Evolutionary conservation across 2,888 invertebrate species (phyloP), one percentile per base, ranked within the genome.

Genomic region (Phlogophora meticulosa): DNA sequence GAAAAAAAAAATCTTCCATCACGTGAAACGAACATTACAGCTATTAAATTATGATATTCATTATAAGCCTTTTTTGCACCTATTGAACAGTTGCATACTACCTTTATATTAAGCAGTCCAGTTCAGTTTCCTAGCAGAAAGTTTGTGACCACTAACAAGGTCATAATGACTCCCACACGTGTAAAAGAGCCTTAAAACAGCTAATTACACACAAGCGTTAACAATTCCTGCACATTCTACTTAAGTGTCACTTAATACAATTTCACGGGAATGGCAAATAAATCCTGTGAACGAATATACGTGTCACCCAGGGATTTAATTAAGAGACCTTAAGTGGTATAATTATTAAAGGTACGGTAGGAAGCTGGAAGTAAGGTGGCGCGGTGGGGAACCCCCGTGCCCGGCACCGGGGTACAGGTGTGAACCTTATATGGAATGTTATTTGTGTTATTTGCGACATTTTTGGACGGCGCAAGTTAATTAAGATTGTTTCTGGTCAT

Each of bases 311-410:
- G 73, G 81, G 86, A 82, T 87, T 86, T 91, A 88, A 92, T 91
- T 90, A 91, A 91, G 88, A 85, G 81, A 76, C 84, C 74, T 85
- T 85, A 87, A 90, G 86, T 87, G 87, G 80, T 75, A 78, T 88
- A 89, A 91, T 90, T 89, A 91, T 90, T 89, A 89, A 88, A 85
- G 84, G 82, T 65, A 73, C 76, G 69, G 81, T 69, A 28, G 69
- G 81, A 68, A 28, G 28, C 28, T 81, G 79, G 83, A 69, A 82
- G 80, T 67, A 79, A 72, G 73, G 65, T 63, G 60, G 63, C 69
- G 9, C 32, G 20, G 40, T 49, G 48, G 56, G 52, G 60, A 45
- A 22, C 15, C 48, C 52, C 42, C 45, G 40, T 7, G 34, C 11
- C 36, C 20, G 56, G 15, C 32, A 10, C 36, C 9, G 28, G 20